Percentiles rank a stretch among this genome's conserved stretches.
phyloP scores from a whole-genome alignment of 2,113 vertebrate species.

The Hylia prasina region DNA sequence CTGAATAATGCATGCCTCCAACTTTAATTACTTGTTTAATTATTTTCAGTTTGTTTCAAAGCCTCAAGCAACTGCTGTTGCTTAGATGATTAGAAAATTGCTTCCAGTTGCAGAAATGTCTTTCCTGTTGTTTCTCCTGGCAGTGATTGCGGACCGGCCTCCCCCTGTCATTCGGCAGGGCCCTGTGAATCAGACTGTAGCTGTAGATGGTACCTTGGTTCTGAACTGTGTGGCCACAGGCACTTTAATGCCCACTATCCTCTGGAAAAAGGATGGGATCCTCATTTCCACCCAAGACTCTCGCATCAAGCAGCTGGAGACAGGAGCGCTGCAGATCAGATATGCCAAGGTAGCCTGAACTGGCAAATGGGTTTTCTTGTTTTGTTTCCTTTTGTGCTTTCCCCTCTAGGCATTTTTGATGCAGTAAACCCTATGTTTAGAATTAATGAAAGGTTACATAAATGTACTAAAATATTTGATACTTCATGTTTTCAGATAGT shows the following conservation, averaged over 20 bases:
- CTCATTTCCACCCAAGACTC: conserved; percentile 92
- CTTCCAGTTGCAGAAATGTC: conserved; percentile 83
- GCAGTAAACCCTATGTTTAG: background rate
- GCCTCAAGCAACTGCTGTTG: conserved; percentile 76
- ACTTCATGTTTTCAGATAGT: background rate
- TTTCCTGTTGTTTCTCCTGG: conserved; percentile 65
- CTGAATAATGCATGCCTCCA: conserved; percentile 66
- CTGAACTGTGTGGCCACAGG: conserved; percentile 88
- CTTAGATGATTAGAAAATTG: conserved; percentile 85
- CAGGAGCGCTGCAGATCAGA: conserved; percentile 88
- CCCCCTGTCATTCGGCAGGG: conserved; percentile 95
- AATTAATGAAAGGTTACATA: conserved; percentile 22
- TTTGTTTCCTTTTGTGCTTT: background rate
- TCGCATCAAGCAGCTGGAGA: conserved; percentile 90
- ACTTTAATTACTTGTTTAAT: conserved; percentile 81
- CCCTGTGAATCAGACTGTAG: conserved; percentile 94
- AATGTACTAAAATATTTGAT: background rate
- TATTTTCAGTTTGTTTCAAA: conserved; percentile 78
- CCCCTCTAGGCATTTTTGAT: background rate
- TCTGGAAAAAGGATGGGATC: conserved; percentile 93
- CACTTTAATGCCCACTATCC: conserved; percentile 86
- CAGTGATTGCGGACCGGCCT: conserved; percentile 95
- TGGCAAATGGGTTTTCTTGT: background rate
- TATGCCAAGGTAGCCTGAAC: conserved; percentile 87
- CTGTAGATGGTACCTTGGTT: conserved; percentile 89